phyloP scores from a whole-genome alignment of 2,113 vertebrate genomes.

The Nycticebus coucang region DNA sequence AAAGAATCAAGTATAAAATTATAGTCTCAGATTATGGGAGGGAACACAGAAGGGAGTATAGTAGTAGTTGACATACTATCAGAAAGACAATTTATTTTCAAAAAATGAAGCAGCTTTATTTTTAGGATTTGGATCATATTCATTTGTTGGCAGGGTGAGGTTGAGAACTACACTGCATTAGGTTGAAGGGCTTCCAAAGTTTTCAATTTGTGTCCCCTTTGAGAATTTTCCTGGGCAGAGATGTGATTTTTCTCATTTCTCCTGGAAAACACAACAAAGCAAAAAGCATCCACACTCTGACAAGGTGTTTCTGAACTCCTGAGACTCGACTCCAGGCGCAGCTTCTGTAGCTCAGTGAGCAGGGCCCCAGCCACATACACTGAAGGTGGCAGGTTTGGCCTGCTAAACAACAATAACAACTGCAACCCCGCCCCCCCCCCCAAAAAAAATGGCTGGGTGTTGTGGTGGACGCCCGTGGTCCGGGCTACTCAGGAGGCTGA shows the following conservation, averaged over 20 bases:
- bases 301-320: constrained; percentile 5
- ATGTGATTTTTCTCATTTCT: constrained; percentile 41
- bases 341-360: too few relatives aligned
- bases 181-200: constrained; percentile 33
- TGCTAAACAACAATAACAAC: too few relatives aligned
- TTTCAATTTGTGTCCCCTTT: constrained; percentile 47
- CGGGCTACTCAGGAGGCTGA: too few relatives aligned
- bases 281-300: neutral
- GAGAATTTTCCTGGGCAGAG: constrained; percentile 3
- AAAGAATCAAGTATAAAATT: constrained; percentile 45
- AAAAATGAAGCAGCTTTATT: constrained; percentile 35
- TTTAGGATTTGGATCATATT: neutral
- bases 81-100: constrained; percentile 54
- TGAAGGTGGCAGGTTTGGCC: too few relatives aligned
- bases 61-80: constrained; percentile 1
- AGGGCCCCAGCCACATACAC: too few relatives aligned
- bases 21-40: neutral
- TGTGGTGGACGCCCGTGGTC: too few relatives aligned
- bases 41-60: constrained; percentile 3
- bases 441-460: too few relatives aligned
- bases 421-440: too few relatives aligned
- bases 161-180: constrained; percentile 10
- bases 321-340: too few relatives aligned
- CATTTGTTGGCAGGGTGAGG: constrained; percentile 2
- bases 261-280: constrained; percentile 37